phyloP scores from a whole-genome alignment of 2,888 invertebrate genomes.

The Eilema sororculum region DNA sequence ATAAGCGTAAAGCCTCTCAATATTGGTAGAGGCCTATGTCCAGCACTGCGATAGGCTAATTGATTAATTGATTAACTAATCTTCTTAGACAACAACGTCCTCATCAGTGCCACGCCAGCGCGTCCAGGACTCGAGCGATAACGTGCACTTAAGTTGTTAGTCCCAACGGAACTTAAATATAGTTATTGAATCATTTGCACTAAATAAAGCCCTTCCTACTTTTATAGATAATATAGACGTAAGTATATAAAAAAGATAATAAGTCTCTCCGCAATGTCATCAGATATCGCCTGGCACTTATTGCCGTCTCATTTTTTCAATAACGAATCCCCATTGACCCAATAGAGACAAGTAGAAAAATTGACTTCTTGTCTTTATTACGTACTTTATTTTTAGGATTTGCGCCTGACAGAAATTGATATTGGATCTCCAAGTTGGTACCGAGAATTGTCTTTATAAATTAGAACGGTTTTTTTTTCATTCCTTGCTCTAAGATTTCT shows the following conservation, averaged over 20 bases:
- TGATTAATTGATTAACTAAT: too few species aligned
- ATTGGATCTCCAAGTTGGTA: conserved; percentile 15
- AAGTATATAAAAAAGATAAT: conserved; percentile 13
- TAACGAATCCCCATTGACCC: conserved; percentile 39
- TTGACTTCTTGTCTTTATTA: conserved; percentile 41
- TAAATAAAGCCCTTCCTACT: not conserved
- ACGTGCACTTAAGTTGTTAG: too few species aligned
- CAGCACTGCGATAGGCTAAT: too few species aligned
- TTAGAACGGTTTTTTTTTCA: not conserved
- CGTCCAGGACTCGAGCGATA: too few species aligned
- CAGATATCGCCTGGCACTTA: conserved; percentile 28
- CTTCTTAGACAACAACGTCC: too few species aligned
- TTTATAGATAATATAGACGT: not conserved
- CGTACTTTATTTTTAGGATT: conserved; percentile 35
- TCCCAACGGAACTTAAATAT: not conserved
- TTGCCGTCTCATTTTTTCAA: conserved; percentile 34
- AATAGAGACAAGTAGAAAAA: conserved; percentile 38
- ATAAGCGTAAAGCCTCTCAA: too few species aligned
- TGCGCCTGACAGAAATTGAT: conserved; percentile 42
- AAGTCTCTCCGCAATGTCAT: conserved; percentile 23
- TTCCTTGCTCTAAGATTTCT: not conserved
- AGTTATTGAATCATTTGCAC: not conserved
- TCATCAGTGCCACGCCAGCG: too few species aligned
- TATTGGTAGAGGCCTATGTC: too few species aligned
- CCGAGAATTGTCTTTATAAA: conserved; percentile 7